Percentiles rank a stretch among this genome's conserved stretches.
Conservation (phyloP, 2,888 invertebrate species). For the Leptinotarsa juncta region DNA sequence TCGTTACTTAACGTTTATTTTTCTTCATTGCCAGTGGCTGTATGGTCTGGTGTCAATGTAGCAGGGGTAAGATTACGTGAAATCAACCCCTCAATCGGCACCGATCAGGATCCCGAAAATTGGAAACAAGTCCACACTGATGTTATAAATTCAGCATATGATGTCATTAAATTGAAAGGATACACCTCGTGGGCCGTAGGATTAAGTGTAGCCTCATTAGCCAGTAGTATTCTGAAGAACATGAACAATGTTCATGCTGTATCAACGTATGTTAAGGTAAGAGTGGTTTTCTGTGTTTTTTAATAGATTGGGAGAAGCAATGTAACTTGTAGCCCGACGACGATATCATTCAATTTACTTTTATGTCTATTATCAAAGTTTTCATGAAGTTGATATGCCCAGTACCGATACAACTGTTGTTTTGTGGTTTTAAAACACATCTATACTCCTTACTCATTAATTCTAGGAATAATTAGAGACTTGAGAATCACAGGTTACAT, state of each 20-base stretch:
- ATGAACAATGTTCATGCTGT: conserved; percentile 81
- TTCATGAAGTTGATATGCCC: too few species aligned
- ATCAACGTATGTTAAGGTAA: conserved; percentile 81
- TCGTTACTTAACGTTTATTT: too few species aligned
- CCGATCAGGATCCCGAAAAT: conserved; percentile 78
- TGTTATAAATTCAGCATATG: conserved; percentile 88
- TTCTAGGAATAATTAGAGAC: too few species aligned
- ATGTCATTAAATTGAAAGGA: conserved; percentile 88
- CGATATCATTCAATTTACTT: too few species aligned
- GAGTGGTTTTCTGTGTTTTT: not conserved
- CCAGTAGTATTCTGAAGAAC: conserved; percentile 79
- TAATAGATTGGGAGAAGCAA: not conserved
- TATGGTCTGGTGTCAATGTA: conserved; percentile 94
- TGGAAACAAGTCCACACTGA: conserved; percentile 84
- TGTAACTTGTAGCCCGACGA: not conserved
- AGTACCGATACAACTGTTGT: too few species aligned
- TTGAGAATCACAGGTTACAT: not conserved
- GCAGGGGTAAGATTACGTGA: conserved; percentile 88
- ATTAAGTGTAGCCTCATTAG: conserved; percentile 79
- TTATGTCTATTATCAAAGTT: too few species aligned
- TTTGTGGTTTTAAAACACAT: too few species aligned
- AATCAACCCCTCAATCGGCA: conserved; percentile 80
- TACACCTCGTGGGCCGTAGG: conserved; percentile 95
- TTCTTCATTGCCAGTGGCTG: conserved; percentile 73
- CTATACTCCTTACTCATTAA: too few species aligned